A percentile compares a stretch with the other conserved stretches of the same genome.
Conservation (phyloP, 2,888 invertebrate species). For the Dendrolimus houi region DNA sequence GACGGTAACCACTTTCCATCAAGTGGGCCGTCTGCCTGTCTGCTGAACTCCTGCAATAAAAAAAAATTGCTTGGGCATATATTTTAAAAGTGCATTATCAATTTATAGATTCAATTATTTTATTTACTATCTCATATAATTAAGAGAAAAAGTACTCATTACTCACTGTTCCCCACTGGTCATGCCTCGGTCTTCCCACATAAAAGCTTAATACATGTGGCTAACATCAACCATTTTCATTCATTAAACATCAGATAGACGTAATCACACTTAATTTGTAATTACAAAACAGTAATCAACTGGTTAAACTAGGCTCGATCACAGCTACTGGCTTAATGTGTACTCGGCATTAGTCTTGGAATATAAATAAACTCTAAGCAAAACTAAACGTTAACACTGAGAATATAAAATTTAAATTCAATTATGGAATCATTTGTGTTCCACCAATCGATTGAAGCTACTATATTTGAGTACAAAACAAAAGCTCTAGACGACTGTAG, state of each 20-base stretch:
- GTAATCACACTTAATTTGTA: neutral
- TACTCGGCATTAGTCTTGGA: constrained; percentile 15
- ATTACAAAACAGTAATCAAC: neutral
- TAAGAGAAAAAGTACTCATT: too few species aligned
- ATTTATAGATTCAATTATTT: too few species aligned
- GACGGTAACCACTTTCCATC: too few species aligned
- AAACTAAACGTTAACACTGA: constrained; percentile 19
- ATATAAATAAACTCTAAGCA: constrained; percentile 9
- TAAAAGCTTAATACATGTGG: neutral
- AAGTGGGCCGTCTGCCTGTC: too few species aligned
- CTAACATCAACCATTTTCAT: neutral
- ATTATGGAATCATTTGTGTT: constrained; percentile 24
- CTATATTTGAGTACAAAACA: constrained; percentile 14
- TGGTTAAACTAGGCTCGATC: neutral
- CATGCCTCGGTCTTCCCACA: neutral
- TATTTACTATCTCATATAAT: too few species aligned
- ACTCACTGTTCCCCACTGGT: neutral
- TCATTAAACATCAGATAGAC: neutral
- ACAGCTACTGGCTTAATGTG: neutral
- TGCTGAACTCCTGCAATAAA: too few species aligned
- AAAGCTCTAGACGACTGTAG: neutral
- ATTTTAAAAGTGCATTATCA: too few species aligned
- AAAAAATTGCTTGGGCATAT: too few species aligned
- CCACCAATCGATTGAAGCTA: constrained; percentile 39
- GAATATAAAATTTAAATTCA: constrained; percentile 26